Evolutionary conservation across 2,113 vertebrate genomes (phyloP).

Genomic region (Carassius gibelio): DNA sequence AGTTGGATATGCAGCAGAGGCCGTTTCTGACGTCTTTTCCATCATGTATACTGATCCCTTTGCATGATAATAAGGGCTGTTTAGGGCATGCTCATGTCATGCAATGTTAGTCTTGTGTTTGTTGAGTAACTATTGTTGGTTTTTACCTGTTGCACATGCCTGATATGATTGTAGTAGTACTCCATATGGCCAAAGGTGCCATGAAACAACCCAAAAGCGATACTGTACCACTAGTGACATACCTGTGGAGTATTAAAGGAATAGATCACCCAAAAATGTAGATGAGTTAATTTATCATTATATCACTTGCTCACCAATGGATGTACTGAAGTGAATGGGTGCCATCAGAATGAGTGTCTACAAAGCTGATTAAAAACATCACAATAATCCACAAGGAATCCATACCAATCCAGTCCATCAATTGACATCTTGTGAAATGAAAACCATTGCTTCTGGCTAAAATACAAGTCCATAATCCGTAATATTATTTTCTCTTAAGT

Average conservation of each 20-base stretch:
- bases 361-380: neutral
- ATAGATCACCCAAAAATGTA: neutral
- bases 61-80: conserved; percentile 64
- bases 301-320: neutral
- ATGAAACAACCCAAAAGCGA: conserved; percentile 46
- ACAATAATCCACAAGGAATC: neutral
- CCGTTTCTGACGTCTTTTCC: conserved; percentile 3
- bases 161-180: conserved; percentile 51
- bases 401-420: neutral
- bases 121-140: conserved; percentile 48
- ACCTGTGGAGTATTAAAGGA: neutral
- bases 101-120: conserved; percentile 47
- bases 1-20: conserved; percentile 30
- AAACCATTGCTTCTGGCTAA: neutral
- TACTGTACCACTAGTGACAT: conserved; percentile 43
- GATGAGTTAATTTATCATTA: too few species aligned
- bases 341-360: neutral
- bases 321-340: neutral
- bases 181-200: conserved; percentile 44
- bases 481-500: neutral
- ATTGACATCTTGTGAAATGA: neutral
- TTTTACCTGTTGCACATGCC: conserved; percentile 46
- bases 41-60: conserved; percentile 41
- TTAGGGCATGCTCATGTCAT: conserved; percentile 58
- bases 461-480: neutral